Conservation (phyloP, 2,113 vertebrate species). For the Ictalurus punctatus region DNA sequence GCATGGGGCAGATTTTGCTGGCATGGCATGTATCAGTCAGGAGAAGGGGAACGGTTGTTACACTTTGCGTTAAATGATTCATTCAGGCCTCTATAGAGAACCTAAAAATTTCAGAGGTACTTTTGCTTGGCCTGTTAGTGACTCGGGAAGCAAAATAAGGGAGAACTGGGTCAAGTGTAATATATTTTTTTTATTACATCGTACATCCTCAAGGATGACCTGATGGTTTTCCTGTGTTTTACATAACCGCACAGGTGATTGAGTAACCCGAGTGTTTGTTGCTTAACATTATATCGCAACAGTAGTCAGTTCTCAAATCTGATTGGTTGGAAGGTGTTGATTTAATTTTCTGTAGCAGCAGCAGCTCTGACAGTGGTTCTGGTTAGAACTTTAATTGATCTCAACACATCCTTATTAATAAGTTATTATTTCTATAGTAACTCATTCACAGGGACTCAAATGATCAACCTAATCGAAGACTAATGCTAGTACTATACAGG, state of each 20-base stretch:
- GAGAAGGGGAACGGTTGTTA: constrained; percentile 30
- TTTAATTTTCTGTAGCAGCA: neutral
- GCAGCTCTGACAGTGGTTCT: neutral
- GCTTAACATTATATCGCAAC: neutral
- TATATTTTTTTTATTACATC: constrained; percentile 41
- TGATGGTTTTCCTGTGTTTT: neutral
- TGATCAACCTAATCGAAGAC: neutral
- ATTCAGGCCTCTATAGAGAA: constrained; percentile 23
- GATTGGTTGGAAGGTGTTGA: neutral
- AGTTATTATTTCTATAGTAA: neutral
- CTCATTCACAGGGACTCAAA: neutral
- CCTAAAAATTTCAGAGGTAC: neutral
- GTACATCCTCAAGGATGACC: constrained; percentile 2
- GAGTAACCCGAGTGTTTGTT: neutral
- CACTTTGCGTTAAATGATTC: constrained; percentile 36
- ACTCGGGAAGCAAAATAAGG: constrained; percentile 24
- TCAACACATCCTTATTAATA: neutral
- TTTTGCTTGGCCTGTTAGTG: constrained; percentile 31
- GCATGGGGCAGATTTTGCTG: constrained; percentile 55
- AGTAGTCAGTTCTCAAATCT: neutral
- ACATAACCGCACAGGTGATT: neutral
- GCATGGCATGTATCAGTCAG: constrained; percentile 24
- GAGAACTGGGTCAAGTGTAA: constrained; percentile 40
- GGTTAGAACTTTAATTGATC: neutral
- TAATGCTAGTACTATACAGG: no score